These are phyloP conservation scores for Pelmatolapia mariae DNA, from an alignment of 2,113 vertebrate genomes.

Conservation along the genomic window DNA sequence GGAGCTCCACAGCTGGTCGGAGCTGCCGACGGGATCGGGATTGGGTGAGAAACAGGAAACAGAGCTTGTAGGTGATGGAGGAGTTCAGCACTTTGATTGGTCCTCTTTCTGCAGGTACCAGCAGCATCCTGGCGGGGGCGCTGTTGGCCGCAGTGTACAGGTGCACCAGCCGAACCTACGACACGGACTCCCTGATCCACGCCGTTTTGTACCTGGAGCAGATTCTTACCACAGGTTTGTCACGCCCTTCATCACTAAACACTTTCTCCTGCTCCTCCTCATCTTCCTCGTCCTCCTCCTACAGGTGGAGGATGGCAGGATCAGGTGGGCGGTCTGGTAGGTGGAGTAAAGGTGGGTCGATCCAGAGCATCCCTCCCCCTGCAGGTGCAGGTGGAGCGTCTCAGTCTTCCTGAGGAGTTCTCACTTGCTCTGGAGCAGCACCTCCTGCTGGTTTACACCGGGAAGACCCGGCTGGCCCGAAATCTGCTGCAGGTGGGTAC, in stretches of 20 bases:
- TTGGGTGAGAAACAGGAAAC: conserved; percentile 73
- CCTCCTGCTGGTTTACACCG: conserved; percentile 90
- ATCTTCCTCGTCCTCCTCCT: background rate
- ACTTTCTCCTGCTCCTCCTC: background rate
- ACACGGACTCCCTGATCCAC: conserved; percentile 82
- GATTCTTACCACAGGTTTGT: conserved; percentile 87
- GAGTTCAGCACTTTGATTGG: background rate
- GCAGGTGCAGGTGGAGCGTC: conserved; percentile 80
- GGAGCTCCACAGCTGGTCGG: conserved; percentile 91
- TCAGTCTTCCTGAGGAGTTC: conserved; percentile 72
- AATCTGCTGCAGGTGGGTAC: conserved; percentile 89
- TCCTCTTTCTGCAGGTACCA: conserved; percentile 79
- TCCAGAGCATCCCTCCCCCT: conserved; percentile 81
- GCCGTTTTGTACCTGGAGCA: conserved; percentile 90
- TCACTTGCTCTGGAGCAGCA: conserved; percentile 76
- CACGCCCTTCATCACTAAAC: background rate
- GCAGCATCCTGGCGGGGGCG: conserved; percentile 92
- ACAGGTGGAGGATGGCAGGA: conserved; percentile 97
- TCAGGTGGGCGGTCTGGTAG: conserved; percentile 89
- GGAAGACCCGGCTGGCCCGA: conserved; percentile 90
- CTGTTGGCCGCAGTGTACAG: conserved; percentile 81
- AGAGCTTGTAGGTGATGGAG: background rate
- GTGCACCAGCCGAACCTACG: conserved; percentile 72
- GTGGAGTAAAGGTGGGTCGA: conserved; percentile 86
- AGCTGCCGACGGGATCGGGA: conserved; percentile 89